Evolutionary conservation across 2,888 invertebrate genomes (phyloP), one percentile per base, ranked within the genome.

Genomic region (Germaria angustata): DNA sequence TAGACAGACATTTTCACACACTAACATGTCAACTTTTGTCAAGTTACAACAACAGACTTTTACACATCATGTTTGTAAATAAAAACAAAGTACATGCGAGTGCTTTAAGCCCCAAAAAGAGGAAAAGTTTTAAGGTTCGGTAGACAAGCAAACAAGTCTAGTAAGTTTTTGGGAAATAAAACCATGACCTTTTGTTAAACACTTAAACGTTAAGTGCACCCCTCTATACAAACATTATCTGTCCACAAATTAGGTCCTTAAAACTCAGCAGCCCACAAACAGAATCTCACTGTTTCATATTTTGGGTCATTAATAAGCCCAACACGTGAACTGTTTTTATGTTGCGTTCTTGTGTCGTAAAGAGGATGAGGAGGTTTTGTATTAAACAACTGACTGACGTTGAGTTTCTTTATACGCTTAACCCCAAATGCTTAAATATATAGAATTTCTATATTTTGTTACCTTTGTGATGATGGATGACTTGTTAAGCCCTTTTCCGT

Each of bases 251-350:
- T 72, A 51, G 73, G 85, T 80, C 85, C 87, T 86, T 86, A 86
- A 86, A 87, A 86, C 87, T 87, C 86, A 87, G 86, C 57, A 87
- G 69, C 34, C 51, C 20, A 86, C 86, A 86, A 84, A 85, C 85
- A 86, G 85, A 84, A n/a, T n/a, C 85, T 85, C 17, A 51, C 51
- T 59, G n/a, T n/a, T 22, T 36, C 83, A 86, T 86, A 88, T 87
- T 88, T 85, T 85, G 87, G 87, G 87, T 88, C 88, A 88, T 88
- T 88, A 88, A 88, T 88, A 88, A 87, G 85, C 85, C 84, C 75
- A 85, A 82, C 80, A 81, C 71, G 76, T 79, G 75, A 82, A 51
- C 68, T 32, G 46, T 46, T 55, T 44, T n/a, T 61, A 36, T 2
- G 1, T 7, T 28, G 28, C 2, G 28, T 61, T 11, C 3, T 7